A percentile compares a stretch with the other conserved stretches of the same genome.
phyloP scores from a whole-genome alignment of 2,888 invertebrate genomes.

The Dicranocentrus wangi region DNA sequence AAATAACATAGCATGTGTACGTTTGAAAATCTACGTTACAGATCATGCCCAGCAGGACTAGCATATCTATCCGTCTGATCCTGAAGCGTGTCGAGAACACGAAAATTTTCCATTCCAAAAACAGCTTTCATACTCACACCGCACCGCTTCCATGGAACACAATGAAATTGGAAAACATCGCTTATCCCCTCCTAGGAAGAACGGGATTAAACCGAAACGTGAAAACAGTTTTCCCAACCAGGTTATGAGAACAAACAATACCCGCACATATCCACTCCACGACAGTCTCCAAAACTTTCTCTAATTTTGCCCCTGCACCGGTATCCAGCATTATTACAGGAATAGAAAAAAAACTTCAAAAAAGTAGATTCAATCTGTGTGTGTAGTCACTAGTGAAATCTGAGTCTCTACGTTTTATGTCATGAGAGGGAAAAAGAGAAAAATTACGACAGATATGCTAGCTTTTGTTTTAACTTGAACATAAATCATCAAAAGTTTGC shows the following conservation, averaged over 20 bases:
- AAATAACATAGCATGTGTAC: too few species aligned
- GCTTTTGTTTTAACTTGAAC: slow-evolving; percentile 36
- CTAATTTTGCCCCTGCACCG: background rate
- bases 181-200: background rate
- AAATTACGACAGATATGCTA: slow-evolving; percentile 31
- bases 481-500: slow-evolving; percentile 47
- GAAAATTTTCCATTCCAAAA: too few species aligned
- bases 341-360: background rate
- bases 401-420: background rate
- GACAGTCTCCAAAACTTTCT: background rate
- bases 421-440: slow-evolving; percentile 1
- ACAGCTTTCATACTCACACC: too few species aligned
- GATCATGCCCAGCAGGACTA: too few species aligned
- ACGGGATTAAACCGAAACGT: background rate
- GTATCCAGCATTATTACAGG: background rate
- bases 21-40: too few species aligned
- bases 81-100: too few species aligned
- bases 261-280: background rate
- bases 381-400: background rate
- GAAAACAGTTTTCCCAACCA: background rate
- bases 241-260: background rate
- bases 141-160: background rate
- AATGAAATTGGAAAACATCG: background rate
- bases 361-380: slow-evolving; percentile 1
- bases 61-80: too few species aligned